phyloP scores from a whole-genome alignment of 2,797 vertebrate species.

The Denticeps clupeoides region DNA sequence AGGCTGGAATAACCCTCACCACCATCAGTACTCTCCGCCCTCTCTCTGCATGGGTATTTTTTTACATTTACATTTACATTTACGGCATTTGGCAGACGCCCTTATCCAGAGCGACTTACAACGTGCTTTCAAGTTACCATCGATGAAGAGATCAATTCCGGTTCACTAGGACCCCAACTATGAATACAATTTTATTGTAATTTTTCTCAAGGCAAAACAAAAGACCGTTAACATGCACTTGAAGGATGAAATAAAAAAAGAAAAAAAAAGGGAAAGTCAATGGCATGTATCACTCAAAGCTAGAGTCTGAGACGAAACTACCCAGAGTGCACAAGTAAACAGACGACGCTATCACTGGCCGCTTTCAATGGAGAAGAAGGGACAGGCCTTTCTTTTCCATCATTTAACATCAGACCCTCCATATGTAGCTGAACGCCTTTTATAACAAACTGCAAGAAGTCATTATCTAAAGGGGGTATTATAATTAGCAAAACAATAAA shows the following conservation, averaged over 20 bases:
- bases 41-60: too few relatives aligned
- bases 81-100: too few relatives aligned
- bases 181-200: too few relatives aligned
- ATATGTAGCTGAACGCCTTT: conserved; percentile 50
- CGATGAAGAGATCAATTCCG: too few relatives aligned
- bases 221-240: conserved; percentile 1
- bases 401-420: conserved; percentile 23
- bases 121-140: too few relatives aligned
- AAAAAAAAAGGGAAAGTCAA: conserved; percentile 11
- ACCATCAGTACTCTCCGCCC: too few relatives aligned
- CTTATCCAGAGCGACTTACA: too few relatives aligned
- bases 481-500: conserved; percentile 99
- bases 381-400: conserved; percentile 9
- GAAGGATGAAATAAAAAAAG: not conserved
- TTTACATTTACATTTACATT: too few relatives aligned
- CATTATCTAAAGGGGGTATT: conserved; percentile 80
- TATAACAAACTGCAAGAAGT: conserved; percentile 51
- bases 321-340: conserved; percentile 8
- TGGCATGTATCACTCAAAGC: conserved; percentile 1
- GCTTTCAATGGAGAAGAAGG: conserved; percentile 12
- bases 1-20: too few relatives aligned
- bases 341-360: conserved; percentile 5
- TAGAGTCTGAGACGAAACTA: conserved; percentile 11
- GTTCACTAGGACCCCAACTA: too few relatives aligned
- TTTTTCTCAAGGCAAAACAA: not conserved